Base-by-base conservation (phyloP, 2,113 vertebrate species). In the Cyprinodon variegatus region DNA sequence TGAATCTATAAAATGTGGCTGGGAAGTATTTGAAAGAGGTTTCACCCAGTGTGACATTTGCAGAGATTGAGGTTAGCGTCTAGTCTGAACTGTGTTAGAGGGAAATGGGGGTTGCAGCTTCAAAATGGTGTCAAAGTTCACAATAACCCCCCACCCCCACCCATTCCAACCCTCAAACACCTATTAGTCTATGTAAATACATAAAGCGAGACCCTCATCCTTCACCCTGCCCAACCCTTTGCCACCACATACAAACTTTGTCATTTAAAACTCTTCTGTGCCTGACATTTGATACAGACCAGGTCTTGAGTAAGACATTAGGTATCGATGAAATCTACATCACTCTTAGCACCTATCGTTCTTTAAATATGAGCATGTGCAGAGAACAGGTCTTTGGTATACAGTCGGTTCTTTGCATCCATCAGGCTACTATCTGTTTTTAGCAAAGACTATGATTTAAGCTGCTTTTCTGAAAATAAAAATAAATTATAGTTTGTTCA, bases 61-160 rank as follows among this genome's bases (percentile, higher is more conserved):
- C n/a, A 88, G 70, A 87, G 87, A 90, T 73, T 79, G 76, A 83
- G 84, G 76, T 80, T 83, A 79, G 70, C 75, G 75, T 81, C 77
- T 86, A 77, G 40, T 40, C 38, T 65, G 71, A 84, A 81, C 65
- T 73, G 61, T 11, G 6, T n/a, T 22, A 53, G 63, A 70, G 17
- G 15, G 69, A 37, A 7, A 68, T 36, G 39, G 76, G 29, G 53
- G 48, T 13, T 46, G 68, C 41, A 65, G 22, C 78, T 41, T 72
- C 41, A 59, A 84, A 88, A 85, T 81, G 77, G 70, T 65, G 87
- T 90, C 79, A 88, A 74, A 85, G 87, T 86, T 90, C 86, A 88
- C 11, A 59, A 37, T 61, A 9, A 10, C 61, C 63, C 40, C 15
- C 57, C 45, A 61, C 61, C 68, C 29, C 29, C 29, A 29, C 29